These are phyloP conservation scores for Hypothenemus hampei DNA, from an alignment of 1,140 invertebrate species.

Conservation along the genomic window DNA sequence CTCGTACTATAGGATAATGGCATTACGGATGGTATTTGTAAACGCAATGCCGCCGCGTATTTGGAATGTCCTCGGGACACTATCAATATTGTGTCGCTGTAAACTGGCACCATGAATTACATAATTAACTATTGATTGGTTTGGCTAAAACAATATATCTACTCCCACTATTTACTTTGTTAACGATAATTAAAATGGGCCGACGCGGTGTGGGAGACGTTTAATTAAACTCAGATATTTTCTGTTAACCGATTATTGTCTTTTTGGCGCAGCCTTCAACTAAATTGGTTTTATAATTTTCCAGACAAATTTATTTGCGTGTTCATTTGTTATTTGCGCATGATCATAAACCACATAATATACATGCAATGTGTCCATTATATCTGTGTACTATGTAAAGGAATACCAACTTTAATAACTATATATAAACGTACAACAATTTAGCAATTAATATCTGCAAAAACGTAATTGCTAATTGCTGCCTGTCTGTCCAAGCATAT, in stretches of 20 bases:
- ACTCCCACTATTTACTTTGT: slow-evolving; percentile 19
- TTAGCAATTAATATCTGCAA: no score
- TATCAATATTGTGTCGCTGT: slow-evolving; percentile 23
- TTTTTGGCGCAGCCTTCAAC: background rate
- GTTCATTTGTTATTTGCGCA: no score
- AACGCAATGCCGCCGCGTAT: slow-evolving; percentile 15
- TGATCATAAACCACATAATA: no score
- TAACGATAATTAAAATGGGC: slow-evolving; percentile 12
- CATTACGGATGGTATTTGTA: slow-evolving; percentile 18
- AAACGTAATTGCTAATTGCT: no score
- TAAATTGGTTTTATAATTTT: no score
- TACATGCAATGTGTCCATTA: no score
- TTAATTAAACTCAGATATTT: slow-evolving; percentile 9
- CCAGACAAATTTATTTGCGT: no score
- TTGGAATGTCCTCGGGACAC: slow-evolving; percentile 25
- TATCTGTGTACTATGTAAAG: no score
- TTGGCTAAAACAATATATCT: slow-evolving; percentile 19
- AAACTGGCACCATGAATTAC: slow-evolving; percentile 22
- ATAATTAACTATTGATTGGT: slow-evolving; percentile 26
- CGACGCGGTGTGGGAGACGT: slow-evolving; percentile 1
- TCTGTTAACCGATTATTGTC: background rate
- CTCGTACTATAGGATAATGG: slow-evolving; percentile 7
- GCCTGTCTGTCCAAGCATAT: no score
- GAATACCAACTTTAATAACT: no score
- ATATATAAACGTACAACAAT: no score